Evolutionary conservation across 2,888 invertebrate genomes (phyloP), one percentile per base, ranked within the genome.

Genomic region (Mantis religiosa): DNA sequence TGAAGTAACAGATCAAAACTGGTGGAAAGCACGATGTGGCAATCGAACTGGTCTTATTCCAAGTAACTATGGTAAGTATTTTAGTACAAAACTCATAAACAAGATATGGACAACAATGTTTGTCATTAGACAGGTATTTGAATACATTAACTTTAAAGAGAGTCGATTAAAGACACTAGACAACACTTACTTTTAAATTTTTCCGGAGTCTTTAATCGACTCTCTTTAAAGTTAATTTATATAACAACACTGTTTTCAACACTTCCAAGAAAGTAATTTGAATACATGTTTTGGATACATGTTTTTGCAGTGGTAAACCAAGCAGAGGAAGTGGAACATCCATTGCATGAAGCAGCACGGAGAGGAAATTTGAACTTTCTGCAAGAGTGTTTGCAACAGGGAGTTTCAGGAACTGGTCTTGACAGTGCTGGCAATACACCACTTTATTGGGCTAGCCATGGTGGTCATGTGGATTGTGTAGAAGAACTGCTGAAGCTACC

Each of bases 401-500:
- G 95, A 89, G 95, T 95, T 89, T 95, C 96, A 2, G 94, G 95
- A 25, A 95, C 96, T 91, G 94, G 95, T 82, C 92, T 96, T 90
- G 96, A 96, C 92, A 94, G 95, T 91, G 94, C 95, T 47, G 95
- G 95, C 8, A 95, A 95, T 87, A 96, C 95, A n/a, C 94, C 96
- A 8, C 92, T 96, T 12, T 95, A 95, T 91, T 96, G 96, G 95
- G 95, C 95, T 28, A 93, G 95, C n/a, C 94, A 95, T 91, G 94
- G 95, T 71, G 96, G 96, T 3, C 95, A 96, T 91, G 91, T 94
- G 27, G 94, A 95, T 25, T 95, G 95, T 91, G 93, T 95, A 3
- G 92, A 93, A 89, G 92, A 93, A 87, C 92, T 96, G 25, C 92
- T 96, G n/a, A 91, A 92, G 84, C 92, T 93, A 34, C 92, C 93